Evolutionary conservation across 2,888 invertebrate species (phyloP), one percentile per base, ranked within the genome.

Genomic region (Osedax frankpressi): DNA sequence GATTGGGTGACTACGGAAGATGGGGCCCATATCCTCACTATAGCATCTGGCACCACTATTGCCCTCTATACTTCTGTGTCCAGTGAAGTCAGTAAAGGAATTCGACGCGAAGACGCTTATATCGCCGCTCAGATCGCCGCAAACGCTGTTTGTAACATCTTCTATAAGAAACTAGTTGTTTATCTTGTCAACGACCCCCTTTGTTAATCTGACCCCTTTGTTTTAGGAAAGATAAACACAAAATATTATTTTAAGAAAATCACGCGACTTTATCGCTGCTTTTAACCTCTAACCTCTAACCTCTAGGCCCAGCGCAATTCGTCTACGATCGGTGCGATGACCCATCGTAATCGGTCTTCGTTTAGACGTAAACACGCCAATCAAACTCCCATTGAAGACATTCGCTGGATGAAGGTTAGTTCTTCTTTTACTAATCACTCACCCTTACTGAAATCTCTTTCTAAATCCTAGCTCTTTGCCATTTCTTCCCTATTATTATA

Each of bases 1-100:
- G 98, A 98, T 86, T 98, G 98, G 98, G 96, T 97, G 14, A 95
- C 96, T 0, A 94, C 96, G 79, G 98, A 99, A 84, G 97, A 99
- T 83, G 98, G 98, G 0, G 93, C 94, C 0, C 97, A 98, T 83
- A 93, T 98, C 79, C 85, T 98, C 60, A 97, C 98, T 0, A 94
- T 98, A 0, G 94, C 93, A 0, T 93, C 96, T 59, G 95, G 83
- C 14, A 80, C 82, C 0, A 75, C 76, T 65, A 75, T 78, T 24
- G 25, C 76, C 11, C 75, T 78, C 19, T 78, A 77, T 30, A 76
- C 76, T 0, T 81, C 82, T 0, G 92, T 96, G 0, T 94, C 94
- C 1, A 93, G 92, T 78, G 94, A 96, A 85, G 88, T 95, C 28
- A 94, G 94, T 0, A 94, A 94, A 83, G 93, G 94, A 14, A 94